Evolutionary conservation across 2,113 vertebrate species (phyloP), one percentile per base, ranked within the genome.

Genomic region (Cyanistes caeruleus): DNA sequence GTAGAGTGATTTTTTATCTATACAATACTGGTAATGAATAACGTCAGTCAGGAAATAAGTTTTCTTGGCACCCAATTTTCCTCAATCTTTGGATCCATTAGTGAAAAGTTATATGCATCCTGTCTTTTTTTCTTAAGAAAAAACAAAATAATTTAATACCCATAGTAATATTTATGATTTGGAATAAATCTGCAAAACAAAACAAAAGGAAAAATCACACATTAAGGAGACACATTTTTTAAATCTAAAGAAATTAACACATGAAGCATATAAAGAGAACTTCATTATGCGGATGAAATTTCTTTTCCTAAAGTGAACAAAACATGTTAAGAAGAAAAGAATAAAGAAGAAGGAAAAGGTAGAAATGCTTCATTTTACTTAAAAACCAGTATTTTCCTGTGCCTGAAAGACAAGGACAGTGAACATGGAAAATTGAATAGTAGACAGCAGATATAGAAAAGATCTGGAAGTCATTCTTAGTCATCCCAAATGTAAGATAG

Each of bases 1-100:
- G 15, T 53, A 46, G 18, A 68, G n/a, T 60, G 30, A 49, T 67
- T 89, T 80, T 91, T 79, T 76, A 92, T 89, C 69, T 70, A 30
- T 84, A 44, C 7, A 52, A 23, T 68, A 63, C 33, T 84, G 10
- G 39, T 48, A 86, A 88, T 92, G 18, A 67, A 81, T 80, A 90
- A 81, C 2, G 4, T 88, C 15, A 78, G 55, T 67, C 72, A 88
- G 72, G 82, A 96, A 94, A 86, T 77, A 94, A 80, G 60, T 84
- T 92, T 92, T 87, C 84, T 94, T 37, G 43, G 77, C 80, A 95
- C 77, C 25, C 73, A 89, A 79, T 95, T 93, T 87, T 49, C 73
- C 44, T 60, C 56, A 80, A 14, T 91, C 60, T 63, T 78, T 44
- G 37, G 44, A 82, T 87, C 52, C 89, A 89, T 96, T 95, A 95